phyloP scores from a whole-genome alignment of 2,113 vertebrate species.

The Galbula dea region DNA sequence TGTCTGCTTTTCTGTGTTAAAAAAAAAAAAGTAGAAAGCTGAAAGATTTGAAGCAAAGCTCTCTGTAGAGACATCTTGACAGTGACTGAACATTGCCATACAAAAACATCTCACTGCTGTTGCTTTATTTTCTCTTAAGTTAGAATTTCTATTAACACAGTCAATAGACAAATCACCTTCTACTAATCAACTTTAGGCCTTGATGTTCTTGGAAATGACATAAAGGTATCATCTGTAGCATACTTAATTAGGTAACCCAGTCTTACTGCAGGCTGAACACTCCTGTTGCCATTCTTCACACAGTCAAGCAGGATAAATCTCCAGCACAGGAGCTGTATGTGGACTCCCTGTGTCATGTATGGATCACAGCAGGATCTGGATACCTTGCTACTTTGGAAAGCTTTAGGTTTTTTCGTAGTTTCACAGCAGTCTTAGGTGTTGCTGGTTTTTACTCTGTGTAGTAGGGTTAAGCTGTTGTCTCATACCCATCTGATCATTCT shows the following conservation, averaged over 20 bases:
- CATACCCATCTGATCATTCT: neutral
- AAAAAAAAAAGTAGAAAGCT: neutral
- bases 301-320: neutral
- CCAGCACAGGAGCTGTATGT: neutral
- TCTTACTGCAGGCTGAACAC: neutral
- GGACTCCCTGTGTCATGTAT: neutral
- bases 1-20: neutral
- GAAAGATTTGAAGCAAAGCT: neutral
- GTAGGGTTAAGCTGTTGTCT: neutral
- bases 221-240: conserved; percentile 5
- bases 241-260: neutral
- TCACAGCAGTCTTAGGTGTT: neutral
- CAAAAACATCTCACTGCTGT: neutral
- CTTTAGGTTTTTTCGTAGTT: neutral
- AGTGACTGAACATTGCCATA: neutral
- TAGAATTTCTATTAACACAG: conserved; percentile 4
- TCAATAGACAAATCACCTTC: neutral
- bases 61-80: neutral
- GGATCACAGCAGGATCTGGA: neutral
- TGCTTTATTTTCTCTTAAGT: conserved; percentile 9
- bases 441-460: neutral
- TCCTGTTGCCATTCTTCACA: neutral
- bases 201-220: conserved; percentile 21
- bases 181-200: conserved; percentile 10
- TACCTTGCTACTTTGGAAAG: neutral